A percentile compares a stretch with the other conserved stretches of the same genome.
Evolutionary conservation across 2,113 vertebrate genomes (phyloP).

Genomic region (Myrmophylax atrothorax): DNA sequence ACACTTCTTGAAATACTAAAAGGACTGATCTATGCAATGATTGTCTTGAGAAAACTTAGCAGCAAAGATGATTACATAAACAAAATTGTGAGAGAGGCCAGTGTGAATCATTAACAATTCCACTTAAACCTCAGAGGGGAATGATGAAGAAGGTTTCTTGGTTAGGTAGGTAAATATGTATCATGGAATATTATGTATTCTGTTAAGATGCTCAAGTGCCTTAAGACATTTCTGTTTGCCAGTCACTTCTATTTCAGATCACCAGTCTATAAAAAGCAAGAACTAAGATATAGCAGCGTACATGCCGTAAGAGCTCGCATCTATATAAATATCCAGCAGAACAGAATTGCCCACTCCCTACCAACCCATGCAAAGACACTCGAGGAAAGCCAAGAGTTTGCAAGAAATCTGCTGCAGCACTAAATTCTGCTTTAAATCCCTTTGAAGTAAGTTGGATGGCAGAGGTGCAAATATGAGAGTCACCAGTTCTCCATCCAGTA

Average conservation of each 20-base stretch:
- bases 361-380: neutral
- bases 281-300: neutral
- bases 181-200: neutral
- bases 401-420: neutral
- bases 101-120: neutral
- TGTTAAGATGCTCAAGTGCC: neutral
- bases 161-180: neutral
- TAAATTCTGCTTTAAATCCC: neutral
- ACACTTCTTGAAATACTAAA: neutral
- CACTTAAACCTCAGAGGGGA: neutral
- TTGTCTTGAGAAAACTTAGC: neutral
- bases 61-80: neutral
- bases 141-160: neutral
- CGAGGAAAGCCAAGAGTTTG: neutral
- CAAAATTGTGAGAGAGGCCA: neutral
- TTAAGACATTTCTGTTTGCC: constrained; percentile 7
- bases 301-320: neutral
- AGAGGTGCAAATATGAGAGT: neutral
- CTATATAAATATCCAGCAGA: constrained; percentile 36
- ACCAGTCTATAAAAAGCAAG: constrained; percentile 38
- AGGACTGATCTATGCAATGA: neutral
- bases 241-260: constrained; percentile 61
- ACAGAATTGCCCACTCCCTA: constrained; percentile 42
- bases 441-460: neutral
- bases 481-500: neutral